Percentiles rank a stretch among this genome's conserved stretches.
phyloP scores from a whole-genome alignment of 1,140 invertebrate species.

The Globodera rostochiensis region DNA sequence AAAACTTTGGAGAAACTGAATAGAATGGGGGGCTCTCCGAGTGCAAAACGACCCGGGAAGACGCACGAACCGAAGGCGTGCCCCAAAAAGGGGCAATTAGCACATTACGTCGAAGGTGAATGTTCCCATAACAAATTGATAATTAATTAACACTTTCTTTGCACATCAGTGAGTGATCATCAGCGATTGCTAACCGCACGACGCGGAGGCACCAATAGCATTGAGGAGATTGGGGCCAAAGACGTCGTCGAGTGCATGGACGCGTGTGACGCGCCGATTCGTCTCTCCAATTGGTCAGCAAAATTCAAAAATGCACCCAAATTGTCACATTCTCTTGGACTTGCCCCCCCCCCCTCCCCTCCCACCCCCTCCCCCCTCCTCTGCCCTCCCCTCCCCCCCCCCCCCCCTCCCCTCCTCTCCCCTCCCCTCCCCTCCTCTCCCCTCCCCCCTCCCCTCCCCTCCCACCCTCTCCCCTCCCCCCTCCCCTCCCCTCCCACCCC shows the following conservation, averaged over 20 bases:
- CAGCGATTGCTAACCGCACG: slow-evolving; percentile 10
- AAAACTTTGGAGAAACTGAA: slow-evolving; percentile 1
- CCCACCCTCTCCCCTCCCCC: no score
- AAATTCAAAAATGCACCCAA: slow-evolving; percentile 22
- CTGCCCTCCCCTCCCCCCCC: no score
- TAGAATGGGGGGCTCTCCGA: background rate
- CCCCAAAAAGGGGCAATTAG: slow-evolving; percentile 20
- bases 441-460: no score
- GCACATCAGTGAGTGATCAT: slow-evolving; percentile 1
- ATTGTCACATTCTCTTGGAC: slow-evolving; percentile 1
- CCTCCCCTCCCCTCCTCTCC: no score
- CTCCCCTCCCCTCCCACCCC: background rate
- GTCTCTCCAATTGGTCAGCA: slow-evolving; percentile 25
- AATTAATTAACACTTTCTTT: background rate
- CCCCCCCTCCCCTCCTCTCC: no score
- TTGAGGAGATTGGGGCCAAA: slow-evolving; percentile 19
- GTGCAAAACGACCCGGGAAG: background rate
- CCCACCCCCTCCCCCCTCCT: background rate
- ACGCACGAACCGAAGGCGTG: background rate
- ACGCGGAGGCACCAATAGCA: slow-evolving; percentile 13
- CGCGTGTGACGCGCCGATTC: slow-evolving; percentile 23
- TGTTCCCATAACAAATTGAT: background rate
- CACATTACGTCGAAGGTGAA: slow-evolving; percentile 16
- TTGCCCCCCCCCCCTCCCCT: background rate
- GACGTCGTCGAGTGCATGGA: slow-evolving; percentile 27